phyloP scores from a whole-genome alignment of 2,113 vertebrate genomes.

The Pelecanus crispus region DNA sequence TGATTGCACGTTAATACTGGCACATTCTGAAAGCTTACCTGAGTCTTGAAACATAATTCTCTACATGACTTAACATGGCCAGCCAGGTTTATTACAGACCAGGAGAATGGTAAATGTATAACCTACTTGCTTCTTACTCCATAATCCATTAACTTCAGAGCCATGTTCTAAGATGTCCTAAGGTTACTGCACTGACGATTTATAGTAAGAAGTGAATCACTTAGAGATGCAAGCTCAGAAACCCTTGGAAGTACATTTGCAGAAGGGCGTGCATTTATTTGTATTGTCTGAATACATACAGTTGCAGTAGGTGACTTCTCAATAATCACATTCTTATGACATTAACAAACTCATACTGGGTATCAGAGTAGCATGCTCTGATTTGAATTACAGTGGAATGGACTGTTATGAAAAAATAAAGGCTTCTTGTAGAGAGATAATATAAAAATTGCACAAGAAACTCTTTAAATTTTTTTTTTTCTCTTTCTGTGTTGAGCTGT shows the following conservation, averaged over 20 bases:
- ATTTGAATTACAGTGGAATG: not conserved
- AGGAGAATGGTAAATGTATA: not conserved
- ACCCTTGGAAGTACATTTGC: not conserved
- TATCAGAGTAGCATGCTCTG: not conserved
- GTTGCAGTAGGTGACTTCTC: not conserved
- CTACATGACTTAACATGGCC: slow-evolving; percentile 16
- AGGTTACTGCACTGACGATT: not conserved
- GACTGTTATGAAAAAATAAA: not conserved
- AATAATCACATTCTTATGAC: not conserved
- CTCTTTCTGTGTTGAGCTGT: not conserved
- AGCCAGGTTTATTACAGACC: slow-evolving; percentile 24
- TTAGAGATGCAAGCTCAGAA: not conserved
- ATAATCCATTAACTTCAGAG: slow-evolving; percentile 21
- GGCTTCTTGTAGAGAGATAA: not conserved
- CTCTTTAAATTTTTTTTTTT: not conserved
- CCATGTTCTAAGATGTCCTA: not conserved
- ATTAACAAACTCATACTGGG: not conserved
- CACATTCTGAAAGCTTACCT: not conserved
- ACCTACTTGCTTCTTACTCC: slow-evolving; percentile 23
- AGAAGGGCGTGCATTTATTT: not conserved
- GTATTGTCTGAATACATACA: not conserved
- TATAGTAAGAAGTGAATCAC: not conserved
- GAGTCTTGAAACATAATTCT: not conserved
- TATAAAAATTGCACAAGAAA: not conserved
- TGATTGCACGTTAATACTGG: not conserved